Conservation (phyloP, 2,888 invertebrate genomes). For the Aspidapion aeneum region DNA sequence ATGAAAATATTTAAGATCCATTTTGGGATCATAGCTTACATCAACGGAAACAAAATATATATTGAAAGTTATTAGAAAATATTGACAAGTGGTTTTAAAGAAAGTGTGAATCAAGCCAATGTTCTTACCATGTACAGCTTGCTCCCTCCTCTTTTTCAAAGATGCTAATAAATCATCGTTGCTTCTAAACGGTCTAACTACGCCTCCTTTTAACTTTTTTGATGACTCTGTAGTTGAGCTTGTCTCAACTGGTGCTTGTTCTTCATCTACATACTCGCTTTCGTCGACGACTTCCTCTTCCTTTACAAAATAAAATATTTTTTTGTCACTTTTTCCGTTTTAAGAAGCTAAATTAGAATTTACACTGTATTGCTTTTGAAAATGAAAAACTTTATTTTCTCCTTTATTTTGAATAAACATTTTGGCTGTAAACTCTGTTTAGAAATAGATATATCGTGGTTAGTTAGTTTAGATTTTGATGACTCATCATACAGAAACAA, state of each 20-base stretch:
- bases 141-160: conserved; percentile 68
- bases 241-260: conserved; percentile 53
- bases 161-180: conserved; percentile 73
- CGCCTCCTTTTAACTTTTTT: conserved; percentile 62
- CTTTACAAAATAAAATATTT: too few relatives aligned
- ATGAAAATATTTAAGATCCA: too few relatives aligned
- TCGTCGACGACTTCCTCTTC: conserved; percentile 51
- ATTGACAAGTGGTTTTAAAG: too few relatives aligned
- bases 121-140: conserved; percentile 58
- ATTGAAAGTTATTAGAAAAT: too few relatives aligned
- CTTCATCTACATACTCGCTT: conserved; percentile 56
- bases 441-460: neutral
- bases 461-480: too few relatives aligned
- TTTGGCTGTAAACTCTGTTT: neutral
- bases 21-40: too few relatives aligned
- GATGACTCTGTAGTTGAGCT: conserved; percentile 68
- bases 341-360: neutral
- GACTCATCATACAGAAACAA: too few relatives aligned
- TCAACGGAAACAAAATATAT: too few relatives aligned
- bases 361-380: neutral
- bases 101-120: too few relatives aligned
- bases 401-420: neutral
- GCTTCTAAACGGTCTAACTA: conserved; percentile 73
- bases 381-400: neutral
- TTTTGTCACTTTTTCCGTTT: too few relatives aligned